These are phyloP conservation scores for Petrolisthes cinctipes DNA, from an alignment of 2,888 invertebrate genomes.

Conservation along the genomic window DNA sequence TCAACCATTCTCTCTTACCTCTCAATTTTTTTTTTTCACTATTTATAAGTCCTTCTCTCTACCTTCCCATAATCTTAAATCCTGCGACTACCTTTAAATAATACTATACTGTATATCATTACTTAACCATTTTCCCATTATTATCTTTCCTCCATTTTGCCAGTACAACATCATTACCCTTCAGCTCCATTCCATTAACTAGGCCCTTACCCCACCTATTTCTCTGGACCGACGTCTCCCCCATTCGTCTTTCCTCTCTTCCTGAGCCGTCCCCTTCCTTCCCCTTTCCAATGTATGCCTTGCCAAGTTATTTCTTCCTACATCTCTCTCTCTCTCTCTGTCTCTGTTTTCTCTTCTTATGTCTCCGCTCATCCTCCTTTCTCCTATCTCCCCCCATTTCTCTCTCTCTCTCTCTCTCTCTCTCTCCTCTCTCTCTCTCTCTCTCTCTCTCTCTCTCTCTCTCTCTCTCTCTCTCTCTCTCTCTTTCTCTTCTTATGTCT, in stretches of 20 bases:
- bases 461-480: not conserved
- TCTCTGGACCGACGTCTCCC: not conserved
- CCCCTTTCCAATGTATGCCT: not conserved
- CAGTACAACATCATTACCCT: not conserved
- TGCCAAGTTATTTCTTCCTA: not conserved
- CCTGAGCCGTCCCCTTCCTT: too few species aligned
- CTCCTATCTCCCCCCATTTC: too few species aligned
- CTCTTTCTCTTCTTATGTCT: not conserved
- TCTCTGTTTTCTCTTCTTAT: not conserved
- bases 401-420: constrained; percentile 11
- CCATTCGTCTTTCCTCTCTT: not conserved
- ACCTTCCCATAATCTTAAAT: not conserved
- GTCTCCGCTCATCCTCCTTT: not conserved
- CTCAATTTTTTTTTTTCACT: not conserved
- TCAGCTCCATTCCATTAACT: not conserved
- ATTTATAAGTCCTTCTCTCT: not conserved
- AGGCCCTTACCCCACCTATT: not conserved
- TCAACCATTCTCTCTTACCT: not conserved
- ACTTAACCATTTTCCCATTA: not conserved
- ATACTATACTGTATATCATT: not conserved
- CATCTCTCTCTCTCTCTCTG: not conserved
- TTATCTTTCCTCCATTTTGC: not conserved
- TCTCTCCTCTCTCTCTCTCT: not conserved
- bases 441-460: not conserved
- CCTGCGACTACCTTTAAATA: too few species aligned